Percentiles rank a stretch among this genome's conserved stretches.
Conservation (phyloP, 2,113 vertebrate genomes). For the Eulemur rufifrons region DNA sequence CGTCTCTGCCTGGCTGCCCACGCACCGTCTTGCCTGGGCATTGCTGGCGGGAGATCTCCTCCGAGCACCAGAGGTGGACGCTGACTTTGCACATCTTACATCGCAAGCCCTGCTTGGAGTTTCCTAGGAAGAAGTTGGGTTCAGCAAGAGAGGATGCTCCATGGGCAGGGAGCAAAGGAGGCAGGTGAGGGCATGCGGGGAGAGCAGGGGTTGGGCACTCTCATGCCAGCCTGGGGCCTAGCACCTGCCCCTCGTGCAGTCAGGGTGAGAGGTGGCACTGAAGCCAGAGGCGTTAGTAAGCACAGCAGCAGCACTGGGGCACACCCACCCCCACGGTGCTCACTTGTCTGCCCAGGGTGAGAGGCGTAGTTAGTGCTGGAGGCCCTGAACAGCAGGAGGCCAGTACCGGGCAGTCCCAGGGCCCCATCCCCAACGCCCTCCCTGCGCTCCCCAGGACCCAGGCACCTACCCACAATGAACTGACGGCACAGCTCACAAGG, state of each 20-base stretch:
- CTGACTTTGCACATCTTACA: conserved; percentile 94
- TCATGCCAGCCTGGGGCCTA: neutral
- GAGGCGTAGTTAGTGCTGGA: too few relatives aligned
- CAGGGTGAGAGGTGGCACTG: neutral
- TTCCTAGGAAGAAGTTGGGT: conserved; percentile 82
- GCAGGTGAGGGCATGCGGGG: rapidly evolving
- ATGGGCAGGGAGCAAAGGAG: neutral
- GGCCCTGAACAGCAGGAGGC: too few relatives aligned
- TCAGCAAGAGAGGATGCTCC: neutral
- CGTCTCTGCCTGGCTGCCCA: neutral
- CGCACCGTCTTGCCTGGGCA: conserved; percentile 91
- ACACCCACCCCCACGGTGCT: neutral
- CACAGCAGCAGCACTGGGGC: neutral
- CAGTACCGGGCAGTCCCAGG: neutral
- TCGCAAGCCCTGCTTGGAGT: conserved; percentile 93
- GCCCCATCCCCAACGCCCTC: neutral
- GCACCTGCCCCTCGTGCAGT: neutral
- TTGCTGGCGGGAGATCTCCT: conserved; percentile 91
- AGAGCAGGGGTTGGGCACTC: too few relatives aligned
- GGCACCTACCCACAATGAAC: conserved; percentile 91
- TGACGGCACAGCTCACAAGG: conserved; percentile 94
- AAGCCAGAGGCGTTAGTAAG: neutral
- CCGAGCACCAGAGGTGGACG: conserved; percentile 94
- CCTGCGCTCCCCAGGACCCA: neutral
- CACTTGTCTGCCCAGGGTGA: neutral